Conservation (phyloP, 2,888 invertebrate species). For the Drosophila colorata region DNA sequence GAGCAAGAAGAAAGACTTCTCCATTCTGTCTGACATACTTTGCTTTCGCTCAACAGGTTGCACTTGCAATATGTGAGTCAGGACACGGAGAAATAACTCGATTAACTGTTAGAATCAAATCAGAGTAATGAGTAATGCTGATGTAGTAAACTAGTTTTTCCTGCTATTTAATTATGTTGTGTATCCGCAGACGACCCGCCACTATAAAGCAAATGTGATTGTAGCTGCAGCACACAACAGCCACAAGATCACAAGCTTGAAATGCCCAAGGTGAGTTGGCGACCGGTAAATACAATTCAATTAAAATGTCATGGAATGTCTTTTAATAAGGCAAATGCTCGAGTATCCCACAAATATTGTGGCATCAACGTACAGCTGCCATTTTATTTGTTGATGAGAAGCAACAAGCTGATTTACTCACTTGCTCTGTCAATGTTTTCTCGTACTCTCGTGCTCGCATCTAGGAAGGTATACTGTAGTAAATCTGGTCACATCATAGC, state of each 20-base stretch:
- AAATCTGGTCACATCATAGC: conserved; percentile 27
- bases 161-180: conserved; percentile 65
- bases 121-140: conserved; percentile 28
- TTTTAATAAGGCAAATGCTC: conserved; percentile 32
- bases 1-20: conserved; percentile 9
- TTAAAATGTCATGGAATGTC: conserved; percentile 45
- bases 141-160: conserved; percentile 47
- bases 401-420: conserved; percentile 56
- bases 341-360: conserved; percentile 19
- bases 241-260: conserved; percentile 2
- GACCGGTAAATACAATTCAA: conserved; percentile 44
- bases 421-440: conserved; percentile 31
- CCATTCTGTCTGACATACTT: neutral
- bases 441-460: neutral
- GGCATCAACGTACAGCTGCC: conserved; percentile 22
- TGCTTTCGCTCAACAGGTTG: conserved; percentile 53
- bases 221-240: conserved; percentile 1
- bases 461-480: neutral
- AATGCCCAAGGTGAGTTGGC: conserved; percentile 30
- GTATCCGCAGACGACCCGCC: conserved; percentile 29
- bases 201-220: conserved; percentile 42
- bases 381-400: conserved; percentile 34
- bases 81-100: conserved; percentile 45
- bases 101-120: conserved; percentile 66
- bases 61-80: conserved; percentile 16